These are phyloP conservation scores for Siderastrea siderea DNA, from an alignment of 92 coral and sea anemone genomes.

Conservation along the genomic window DNA sequence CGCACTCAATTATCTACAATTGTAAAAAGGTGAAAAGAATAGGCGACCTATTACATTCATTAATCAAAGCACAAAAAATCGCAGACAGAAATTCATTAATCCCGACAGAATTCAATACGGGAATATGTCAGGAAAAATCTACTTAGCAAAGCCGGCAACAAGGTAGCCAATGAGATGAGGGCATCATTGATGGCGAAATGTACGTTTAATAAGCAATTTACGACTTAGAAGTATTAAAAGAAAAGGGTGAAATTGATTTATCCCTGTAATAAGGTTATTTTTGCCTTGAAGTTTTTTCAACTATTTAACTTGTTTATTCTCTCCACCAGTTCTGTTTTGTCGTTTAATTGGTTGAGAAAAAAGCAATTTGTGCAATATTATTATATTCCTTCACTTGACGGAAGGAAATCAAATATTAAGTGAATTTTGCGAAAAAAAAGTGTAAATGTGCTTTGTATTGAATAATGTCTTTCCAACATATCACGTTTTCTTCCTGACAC, in stretches of 20 bases:
- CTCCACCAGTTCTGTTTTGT: slow-evolving; percentile 21
- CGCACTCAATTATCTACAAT: slow-evolving; percentile 31
- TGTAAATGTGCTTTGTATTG: background rate
- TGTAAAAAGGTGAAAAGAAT: slow-evolving; percentile 39
- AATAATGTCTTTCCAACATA: background rate
- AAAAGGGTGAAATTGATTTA: slow-evolving; percentile 18
- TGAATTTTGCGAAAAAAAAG: background rate
- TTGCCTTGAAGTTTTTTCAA: background rate
- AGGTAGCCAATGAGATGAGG: slow-evolving; percentile 8
- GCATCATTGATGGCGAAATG: slow-evolving; percentile 20
- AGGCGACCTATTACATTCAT: slow-evolving; percentile 29
- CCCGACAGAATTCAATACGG: slow-evolving; percentile 12
- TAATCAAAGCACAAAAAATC: slow-evolving; percentile 22
- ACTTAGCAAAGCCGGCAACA: background rate
- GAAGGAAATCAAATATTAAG: slow-evolving; percentile 14
- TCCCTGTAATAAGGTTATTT: slow-evolving; percentile 24
- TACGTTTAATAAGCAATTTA: slow-evolving; percentile 6
- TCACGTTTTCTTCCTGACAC: no score
- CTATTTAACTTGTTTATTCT: slow-evolving; percentile 26
- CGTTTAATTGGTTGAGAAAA: slow-evolving; percentile 34
- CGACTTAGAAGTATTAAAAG: background rate
- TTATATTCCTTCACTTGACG: background rate
- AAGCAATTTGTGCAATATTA: slow-evolving; percentile 23
- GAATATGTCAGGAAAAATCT: slow-evolving; percentile 10
- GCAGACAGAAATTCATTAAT: slow-evolving; percentile 35